A percentile compares a stretch with the other conserved stretches of the same genome.
Evolutionary conservation across 2,113 vertebrate genomes (phyloP).

Genomic region (Brevimyrus niger): DNA sequence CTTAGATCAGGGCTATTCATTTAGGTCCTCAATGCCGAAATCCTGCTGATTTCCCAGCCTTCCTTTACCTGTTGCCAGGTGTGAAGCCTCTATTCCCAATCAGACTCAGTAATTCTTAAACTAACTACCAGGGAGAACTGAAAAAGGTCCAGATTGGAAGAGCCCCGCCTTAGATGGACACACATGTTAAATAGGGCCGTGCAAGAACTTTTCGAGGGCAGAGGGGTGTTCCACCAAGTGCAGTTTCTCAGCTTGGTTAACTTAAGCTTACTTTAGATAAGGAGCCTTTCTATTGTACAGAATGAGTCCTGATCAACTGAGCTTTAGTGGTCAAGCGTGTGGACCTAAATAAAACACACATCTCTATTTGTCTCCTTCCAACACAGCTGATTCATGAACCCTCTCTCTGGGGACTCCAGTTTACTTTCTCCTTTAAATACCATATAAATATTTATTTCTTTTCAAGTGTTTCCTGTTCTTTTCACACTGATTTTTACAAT

Average conservation of each 20-base stretch:
- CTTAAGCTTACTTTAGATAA: not conserved
- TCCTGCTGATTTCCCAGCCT: too few species aligned
- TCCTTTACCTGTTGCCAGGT: too few species aligned
- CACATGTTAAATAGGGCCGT: not conserved
- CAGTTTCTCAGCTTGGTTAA: not conserved
- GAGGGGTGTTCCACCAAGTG: not conserved
- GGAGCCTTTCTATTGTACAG: not conserved
- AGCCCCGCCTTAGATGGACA: too few species aligned
- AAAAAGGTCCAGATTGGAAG: too few species aligned
- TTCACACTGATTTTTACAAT: not conserved
- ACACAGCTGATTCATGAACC: not conserved
- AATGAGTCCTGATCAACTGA: not conserved
- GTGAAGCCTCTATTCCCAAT: too few species aligned
- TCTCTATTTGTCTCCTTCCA: not conserved
- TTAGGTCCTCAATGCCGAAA: too few species aligned
- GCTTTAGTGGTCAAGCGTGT: not conserved
- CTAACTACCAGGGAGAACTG: too few species aligned
- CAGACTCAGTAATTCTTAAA: too few species aligned
- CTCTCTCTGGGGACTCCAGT: not conserved
- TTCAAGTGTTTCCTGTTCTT: not conserved
- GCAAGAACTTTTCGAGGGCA: not conserved
- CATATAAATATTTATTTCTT: not conserved
- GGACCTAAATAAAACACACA: not conserved
- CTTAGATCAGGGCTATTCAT: not conserved
- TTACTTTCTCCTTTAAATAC: not conserved